phyloP scores from a whole-genome alignment of 2,888 invertebrate genomes.

The Electrophaes corylata region DNA sequence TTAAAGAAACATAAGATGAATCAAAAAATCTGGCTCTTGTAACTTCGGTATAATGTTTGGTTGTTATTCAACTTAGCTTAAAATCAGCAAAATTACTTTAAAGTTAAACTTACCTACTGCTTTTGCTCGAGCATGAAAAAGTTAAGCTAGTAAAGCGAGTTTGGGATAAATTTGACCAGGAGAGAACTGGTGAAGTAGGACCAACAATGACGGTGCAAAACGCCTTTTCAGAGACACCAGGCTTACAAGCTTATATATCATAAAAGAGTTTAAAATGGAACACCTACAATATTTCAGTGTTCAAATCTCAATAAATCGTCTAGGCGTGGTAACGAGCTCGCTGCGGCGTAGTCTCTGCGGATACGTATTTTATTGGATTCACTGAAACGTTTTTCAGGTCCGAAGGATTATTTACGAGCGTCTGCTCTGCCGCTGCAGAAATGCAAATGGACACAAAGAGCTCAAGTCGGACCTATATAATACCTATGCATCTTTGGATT shows the following conservation, averaged over 20 bases:
- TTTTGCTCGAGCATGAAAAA: not conserved
- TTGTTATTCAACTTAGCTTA: too few relatives aligned
- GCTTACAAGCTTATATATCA: conserved; percentile 47
- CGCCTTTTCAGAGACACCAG: conserved; percentile 16
- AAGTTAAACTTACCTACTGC: not conserved
- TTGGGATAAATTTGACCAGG: conserved; percentile 7
- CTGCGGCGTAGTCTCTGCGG: conserved; percentile 83
- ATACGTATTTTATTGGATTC: conserved; percentile 85
- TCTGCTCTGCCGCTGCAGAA: conserved; percentile 77
- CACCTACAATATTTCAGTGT: conserved; percentile 82
- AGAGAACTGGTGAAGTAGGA: conserved; percentile 12
- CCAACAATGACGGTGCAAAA: conserved; percentile 24
- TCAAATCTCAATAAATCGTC: conserved; percentile 84
- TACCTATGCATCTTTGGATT: conserved; percentile 21
- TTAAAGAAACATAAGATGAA: too few relatives aligned
- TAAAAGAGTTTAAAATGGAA: conserved; percentile 78
- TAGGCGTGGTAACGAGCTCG: conserved; percentile 83
- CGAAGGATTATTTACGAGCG: conserved; percentile 83
- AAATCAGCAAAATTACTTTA: not conserved
- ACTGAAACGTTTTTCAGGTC: conserved; percentile 84
- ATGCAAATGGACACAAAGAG: conserved; percentile 76
- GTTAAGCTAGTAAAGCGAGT: not conserved
- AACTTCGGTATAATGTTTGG: too few relatives aligned
- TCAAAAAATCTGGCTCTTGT: too few relatives aligned
- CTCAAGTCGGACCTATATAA: conserved; percentile 42